Percentiles rank a stretch among this genome's conserved stretches.
Conservation (phyloP, 2,113 vertebrate genomes). For the Hepsetus odoe region DNA sequence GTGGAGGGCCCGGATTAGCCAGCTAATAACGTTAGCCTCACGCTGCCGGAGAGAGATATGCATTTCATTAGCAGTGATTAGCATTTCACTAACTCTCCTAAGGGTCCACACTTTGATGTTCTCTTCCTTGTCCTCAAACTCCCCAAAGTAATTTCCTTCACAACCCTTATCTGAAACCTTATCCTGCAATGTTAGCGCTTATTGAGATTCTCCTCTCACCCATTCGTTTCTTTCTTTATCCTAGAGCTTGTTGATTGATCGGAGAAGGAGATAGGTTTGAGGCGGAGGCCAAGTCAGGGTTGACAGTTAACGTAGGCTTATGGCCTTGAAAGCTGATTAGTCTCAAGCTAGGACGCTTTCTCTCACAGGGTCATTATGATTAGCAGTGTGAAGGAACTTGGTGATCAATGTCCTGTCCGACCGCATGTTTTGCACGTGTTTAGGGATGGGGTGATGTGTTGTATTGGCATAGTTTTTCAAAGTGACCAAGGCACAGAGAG, state of each 20-base stretch:
- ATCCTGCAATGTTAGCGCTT: slow-evolving; percentile 41
- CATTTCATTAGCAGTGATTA: slow-evolving; percentile 72
- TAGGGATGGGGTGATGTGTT: neutral
- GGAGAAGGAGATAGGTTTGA: slow-evolving; percentile 60
- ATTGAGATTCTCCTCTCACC: slow-evolving; percentile 32
- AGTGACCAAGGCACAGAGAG: neutral
- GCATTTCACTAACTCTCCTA: slow-evolving; percentile 60
- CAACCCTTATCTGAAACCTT: slow-evolving; percentile 30
- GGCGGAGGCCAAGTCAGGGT: slow-evolving; percentile 47
- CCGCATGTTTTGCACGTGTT: slow-evolving; percentile 13
- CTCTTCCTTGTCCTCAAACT: slow-evolving; percentile 32
- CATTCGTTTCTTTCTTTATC: slow-evolving; percentile 32
- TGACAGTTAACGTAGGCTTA: slow-evolving; percentile 46
- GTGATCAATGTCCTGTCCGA: slow-evolving; percentile 50
- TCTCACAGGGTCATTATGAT: slow-evolving; percentile 58
- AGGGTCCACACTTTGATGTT: slow-evolving; percentile 64
- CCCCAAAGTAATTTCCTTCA: slow-evolving; percentile 37
- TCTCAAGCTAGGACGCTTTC: slow-evolving; percentile 55
- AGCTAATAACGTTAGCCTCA: slow-evolving; percentile 33
- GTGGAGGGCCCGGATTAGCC: slow-evolving; percentile 31
- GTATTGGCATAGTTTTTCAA: neutral
- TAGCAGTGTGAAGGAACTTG: slow-evolving; percentile 59
- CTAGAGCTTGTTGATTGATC: slow-evolving; percentile 65
- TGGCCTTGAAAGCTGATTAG: slow-evolving; percentile 65
- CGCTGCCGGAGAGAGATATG: slow-evolving; percentile 62